Evolutionary conservation across 2,888 invertebrate genomes (phyloP).

Genomic region (Mythimna impura): DNA sequence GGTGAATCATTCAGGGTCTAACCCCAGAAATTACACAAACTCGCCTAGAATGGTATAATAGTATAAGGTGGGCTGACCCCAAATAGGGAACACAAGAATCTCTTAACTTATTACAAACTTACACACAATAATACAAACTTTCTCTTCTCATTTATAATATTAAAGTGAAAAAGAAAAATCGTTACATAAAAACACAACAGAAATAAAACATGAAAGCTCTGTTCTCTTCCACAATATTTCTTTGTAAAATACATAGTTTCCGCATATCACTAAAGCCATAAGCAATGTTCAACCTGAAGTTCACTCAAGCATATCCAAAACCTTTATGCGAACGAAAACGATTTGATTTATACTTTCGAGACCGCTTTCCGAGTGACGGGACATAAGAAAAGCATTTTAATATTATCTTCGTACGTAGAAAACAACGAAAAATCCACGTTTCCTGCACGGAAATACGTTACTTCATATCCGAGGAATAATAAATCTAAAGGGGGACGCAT

Average conservation of each 20-base stretch:
- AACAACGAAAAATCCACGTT: constrained; percentile 81
- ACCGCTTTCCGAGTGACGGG: constrained; percentile 74
- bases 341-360: constrained; percentile 79
- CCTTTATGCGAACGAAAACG: constrained; percentile 67
- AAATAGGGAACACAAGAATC: no score
- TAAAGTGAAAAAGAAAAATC: neutral
- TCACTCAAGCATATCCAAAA: constrained; percentile 62
- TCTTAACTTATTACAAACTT: no score
- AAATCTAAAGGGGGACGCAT: constrained; percentile 88
- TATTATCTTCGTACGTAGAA: constrained; percentile 78
- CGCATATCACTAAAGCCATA: constrained; percentile 53
- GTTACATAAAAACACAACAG: neutral
- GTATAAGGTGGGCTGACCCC: no score
- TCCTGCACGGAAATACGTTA: constrained; percentile 76
- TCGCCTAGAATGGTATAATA: no score
- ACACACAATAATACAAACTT: no score
- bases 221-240: constrained; percentile 18
- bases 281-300: constrained; percentile 58
- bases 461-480: constrained; percentile 85
- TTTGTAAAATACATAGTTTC: constrained; percentile 25
- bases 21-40: no score
- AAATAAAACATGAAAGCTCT: constrained; percentile 4
- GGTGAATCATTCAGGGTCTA: no score
- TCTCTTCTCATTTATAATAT: no score
- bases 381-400: constrained; percentile 78